Evolutionary conservation across 2,888 invertebrate species (phyloP), one percentile per base, ranked within the genome.

Genomic region (Drosophila nr. perissopoda): DNA sequence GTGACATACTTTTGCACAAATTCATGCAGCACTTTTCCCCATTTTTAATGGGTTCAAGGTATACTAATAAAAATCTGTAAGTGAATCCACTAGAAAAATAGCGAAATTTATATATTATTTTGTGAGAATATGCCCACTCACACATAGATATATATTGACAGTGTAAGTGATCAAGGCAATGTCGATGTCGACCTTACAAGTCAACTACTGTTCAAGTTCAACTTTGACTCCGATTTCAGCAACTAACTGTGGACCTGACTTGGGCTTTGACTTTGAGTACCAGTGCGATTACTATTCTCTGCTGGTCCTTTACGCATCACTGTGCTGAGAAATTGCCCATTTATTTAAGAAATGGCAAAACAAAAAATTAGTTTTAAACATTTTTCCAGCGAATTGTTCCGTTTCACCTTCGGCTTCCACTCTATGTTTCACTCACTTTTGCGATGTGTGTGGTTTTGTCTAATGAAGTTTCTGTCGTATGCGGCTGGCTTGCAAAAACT

Each of bases 241-340:
- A 16, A 21, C 40, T 21, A 34, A 66, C n/a, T 42, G 21, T 2
- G 2, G 5, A 21, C 2, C 34, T 8, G 31, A 33, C 31, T 65
- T 52, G 53, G 25, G 25, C 33, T 38, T n/a, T 62, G 52, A 42
- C 53, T 65, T 27, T 13, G 10, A 62, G 34, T 54, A 13, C 52
- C 29, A 67, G 27, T 64, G 54, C 53, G 70, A 72, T 63, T 59
- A 2, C 76, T 42, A 31, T 31, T 31, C 31, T 31, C 57, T 51
- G 62, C 42, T 59, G 46, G 25, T 53, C 54, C 64, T 84, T 75
- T 64, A 76, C 87, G 87, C 89, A 85, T 89, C 89, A 88, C 85
- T 88, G 85, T 85, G 80, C 29, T 48, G 66, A 74, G 62, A 88
- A 88, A 88, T 88, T 89, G 83, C 71, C 74, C 82, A 84, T 87